These are phyloP conservation scores for Pseudomyrmex dendroicus DNA, from an alignment of 1,140 invertebrate species.

Conservation along the genomic window DNA sequence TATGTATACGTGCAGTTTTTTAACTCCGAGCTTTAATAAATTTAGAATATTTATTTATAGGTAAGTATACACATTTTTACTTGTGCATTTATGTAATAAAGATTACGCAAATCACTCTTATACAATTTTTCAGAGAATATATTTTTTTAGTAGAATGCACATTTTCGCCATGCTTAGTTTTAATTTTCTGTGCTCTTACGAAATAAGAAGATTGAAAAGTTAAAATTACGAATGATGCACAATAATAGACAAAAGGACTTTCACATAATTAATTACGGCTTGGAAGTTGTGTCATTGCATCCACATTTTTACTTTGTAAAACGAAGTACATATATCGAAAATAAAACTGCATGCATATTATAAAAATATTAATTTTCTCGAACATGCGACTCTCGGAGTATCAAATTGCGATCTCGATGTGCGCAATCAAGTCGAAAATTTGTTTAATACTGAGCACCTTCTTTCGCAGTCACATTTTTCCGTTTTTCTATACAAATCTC, in stretches of 20 bases:
- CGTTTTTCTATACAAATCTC: slow-evolving; percentile 15
- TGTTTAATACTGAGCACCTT: slow-evolving; percentile 55
- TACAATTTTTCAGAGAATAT: no score
- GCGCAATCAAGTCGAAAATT: slow-evolving; percentile 47
- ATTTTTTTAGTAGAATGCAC: no score
- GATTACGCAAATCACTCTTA: no score
- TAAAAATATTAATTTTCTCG: neutral
- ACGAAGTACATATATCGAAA: neutral
- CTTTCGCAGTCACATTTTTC: slow-evolving; percentile 59
- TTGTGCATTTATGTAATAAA: no score
- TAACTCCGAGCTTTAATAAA: no score
- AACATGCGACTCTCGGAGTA: neutral
- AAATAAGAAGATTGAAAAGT: neutral
- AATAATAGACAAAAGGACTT: neutral
- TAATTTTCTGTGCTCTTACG: no score
- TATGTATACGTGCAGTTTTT: no score
- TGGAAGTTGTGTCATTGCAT: neutral
- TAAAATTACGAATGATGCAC: neutral
- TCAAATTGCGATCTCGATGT: neutral
- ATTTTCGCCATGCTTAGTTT: no score
- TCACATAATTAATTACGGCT: neutral
- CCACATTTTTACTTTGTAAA: neutral
- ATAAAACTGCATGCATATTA: neutral
- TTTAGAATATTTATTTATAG: no score
- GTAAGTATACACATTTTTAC: no score